A percentile compares a stretch with the other conserved stretches of the same genome.
These are phyloP conservation scores for Porites lobata DNA, from an alignment of 92 coral and sea anemone species.

Conservation along the genomic window DNA sequence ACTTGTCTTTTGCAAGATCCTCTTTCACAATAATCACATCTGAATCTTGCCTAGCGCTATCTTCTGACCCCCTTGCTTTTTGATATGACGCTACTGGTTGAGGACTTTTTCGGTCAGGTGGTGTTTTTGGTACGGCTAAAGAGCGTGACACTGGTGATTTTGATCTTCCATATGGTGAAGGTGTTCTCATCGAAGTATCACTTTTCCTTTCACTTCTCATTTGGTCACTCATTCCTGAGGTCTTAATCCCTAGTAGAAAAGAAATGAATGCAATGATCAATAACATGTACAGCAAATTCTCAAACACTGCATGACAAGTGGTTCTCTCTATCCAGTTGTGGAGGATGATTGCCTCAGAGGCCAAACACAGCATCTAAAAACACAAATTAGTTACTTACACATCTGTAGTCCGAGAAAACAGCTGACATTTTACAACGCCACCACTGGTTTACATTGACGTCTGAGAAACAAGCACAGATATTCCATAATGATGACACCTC, in stretches of 20 bases:
- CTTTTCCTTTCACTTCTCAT: conserved; percentile 40
- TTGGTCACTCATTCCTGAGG: conserved; percentile 39
- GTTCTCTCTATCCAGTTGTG: no score
- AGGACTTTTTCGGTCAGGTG: conserved; percentile 31
- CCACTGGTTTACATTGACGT: no score
- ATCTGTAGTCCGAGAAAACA: no score
- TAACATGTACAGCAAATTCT: no score
- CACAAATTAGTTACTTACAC: no score
- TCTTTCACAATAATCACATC: conserved; percentile 69
- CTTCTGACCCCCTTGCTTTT: conserved; percentile 42
- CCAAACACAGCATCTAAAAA: no score
- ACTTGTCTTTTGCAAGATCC: conserved; percentile 51
- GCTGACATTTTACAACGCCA: no score
- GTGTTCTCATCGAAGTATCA: conserved; percentile 21
- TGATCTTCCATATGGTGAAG: conserved; percentile 39
- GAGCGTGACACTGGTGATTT: conserved; percentile 64
- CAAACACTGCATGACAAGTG: no score
- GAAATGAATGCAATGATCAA: no score
- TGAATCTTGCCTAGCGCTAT: conserved; percentile 50
- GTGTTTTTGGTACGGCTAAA: conserved; percentile 21
- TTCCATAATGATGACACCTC: no score
- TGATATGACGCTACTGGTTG: conserved; percentile 25
- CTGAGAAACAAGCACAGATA: no score
- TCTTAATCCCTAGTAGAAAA: not conserved
- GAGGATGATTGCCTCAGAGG: no score